These are phyloP conservation scores for Melanaphis sacchari DNA, from an alignment of 1,140 invertebrate genomes.

Conservation along the genomic window DNA sequence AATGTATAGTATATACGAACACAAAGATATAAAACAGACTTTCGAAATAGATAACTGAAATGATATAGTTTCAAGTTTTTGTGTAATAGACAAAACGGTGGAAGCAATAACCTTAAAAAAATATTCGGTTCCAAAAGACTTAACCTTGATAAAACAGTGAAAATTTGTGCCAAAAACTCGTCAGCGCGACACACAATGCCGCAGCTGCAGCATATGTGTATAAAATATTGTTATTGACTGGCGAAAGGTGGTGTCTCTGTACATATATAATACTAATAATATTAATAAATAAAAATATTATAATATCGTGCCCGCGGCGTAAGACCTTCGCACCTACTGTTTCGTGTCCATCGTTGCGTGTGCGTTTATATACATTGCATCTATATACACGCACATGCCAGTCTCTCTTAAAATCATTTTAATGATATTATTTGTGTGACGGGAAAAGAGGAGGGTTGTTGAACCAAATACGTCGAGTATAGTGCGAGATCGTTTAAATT, in stretches of 20 bases:
- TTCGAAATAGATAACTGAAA: background rate
- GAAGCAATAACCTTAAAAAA: constrained; percentile 28
- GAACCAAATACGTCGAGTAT: constrained; percentile 10
- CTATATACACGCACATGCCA: background rate
- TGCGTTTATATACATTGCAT: background rate
- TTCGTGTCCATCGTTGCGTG: background rate
- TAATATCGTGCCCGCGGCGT: background rate
- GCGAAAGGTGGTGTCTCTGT: background rate
- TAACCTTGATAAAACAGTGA: constrained; percentile 27
- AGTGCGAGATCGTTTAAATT: background rate
- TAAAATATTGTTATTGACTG: background rate
- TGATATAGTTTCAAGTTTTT: background rate
- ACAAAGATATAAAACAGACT: background rate
- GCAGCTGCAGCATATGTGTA: background rate
- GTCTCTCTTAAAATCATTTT: constrained; percentile 15
- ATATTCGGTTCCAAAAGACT: background rate
- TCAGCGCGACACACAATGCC: background rate
- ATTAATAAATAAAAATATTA: background rate
- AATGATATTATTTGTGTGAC: background rate
- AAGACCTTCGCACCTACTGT: constrained; percentile 39
- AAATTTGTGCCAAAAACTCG: constrained; percentile 33
- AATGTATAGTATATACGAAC: background rate
- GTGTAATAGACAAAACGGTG: background rate
- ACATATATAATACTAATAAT: background rate
- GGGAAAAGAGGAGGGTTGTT: background rate